Percentiles rank a stretch among this genome's conserved stretches.
Conservation (phyloP, 1,140 invertebrate genomes). For the Leptoteleia sp. region DNA sequence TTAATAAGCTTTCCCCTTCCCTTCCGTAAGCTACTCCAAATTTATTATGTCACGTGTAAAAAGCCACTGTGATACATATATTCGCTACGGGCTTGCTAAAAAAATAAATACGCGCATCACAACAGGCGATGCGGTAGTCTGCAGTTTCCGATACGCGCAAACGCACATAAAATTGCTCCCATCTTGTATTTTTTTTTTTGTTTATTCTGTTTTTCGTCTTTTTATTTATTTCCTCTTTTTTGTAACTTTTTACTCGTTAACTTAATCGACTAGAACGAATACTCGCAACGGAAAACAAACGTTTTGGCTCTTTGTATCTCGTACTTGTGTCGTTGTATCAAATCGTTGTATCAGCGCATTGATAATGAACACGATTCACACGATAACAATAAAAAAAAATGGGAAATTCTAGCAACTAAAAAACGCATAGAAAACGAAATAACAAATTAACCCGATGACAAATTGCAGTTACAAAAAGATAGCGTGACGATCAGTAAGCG, state of each 20-base stretch:
- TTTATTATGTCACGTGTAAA: conserved; percentile 47
- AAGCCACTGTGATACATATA: conserved; percentile 51
- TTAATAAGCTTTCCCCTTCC: conserved; percentile 49
- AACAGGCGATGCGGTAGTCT: conserved; percentile 47
- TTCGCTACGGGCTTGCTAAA: conserved; percentile 55
- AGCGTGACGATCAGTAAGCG: conserved; percentile 24
- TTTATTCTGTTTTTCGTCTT: conserved; percentile 1
- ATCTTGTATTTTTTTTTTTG: conserved; percentile 34
- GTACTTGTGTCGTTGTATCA: conserved; percentile 72
- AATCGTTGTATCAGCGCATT: conserved; percentile 75
- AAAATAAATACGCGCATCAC: conserved; percentile 64
- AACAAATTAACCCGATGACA: conserved; percentile 33
- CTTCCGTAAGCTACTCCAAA: conserved; percentile 42
- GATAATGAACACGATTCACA: conserved; percentile 51
- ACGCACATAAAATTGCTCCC: conserved; percentile 59
- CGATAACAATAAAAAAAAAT: conserved; percentile 39
- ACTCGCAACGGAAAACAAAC: conserved; percentile 42
- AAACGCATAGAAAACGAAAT: conserved; percentile 25
- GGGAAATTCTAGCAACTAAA: conserved; percentile 26
- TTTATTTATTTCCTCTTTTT: too few relatives aligned
- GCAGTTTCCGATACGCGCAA: conserved; percentile 54
- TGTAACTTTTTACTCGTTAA: conserved; percentile 14
- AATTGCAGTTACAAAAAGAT: conserved; percentile 24
- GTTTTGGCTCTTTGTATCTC: conserved; percentile 40
- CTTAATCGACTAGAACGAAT: conserved; percentile 46